Evolutionary conservation across 2,888 invertebrate genomes (phyloP).

Genomic region (Holacanthella duospinosa): DNA sequence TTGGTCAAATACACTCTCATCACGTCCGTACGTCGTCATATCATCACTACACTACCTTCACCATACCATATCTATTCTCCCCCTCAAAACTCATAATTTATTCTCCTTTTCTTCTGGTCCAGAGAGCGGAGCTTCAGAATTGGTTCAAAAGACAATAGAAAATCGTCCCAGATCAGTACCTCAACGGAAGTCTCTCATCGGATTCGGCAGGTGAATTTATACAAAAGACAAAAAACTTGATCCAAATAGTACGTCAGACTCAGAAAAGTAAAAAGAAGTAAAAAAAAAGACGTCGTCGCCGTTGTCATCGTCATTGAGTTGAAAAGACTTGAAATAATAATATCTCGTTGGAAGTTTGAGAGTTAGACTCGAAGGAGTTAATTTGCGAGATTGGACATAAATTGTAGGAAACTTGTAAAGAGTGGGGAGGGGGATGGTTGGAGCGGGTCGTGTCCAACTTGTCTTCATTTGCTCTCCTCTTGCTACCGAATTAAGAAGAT

Average conservation of each 20-base stretch:
- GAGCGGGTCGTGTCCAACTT: background rate
- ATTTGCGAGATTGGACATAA: slow-evolving; percentile 8
- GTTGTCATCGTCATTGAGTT: background rate
- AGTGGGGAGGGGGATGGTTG: too few species aligned
- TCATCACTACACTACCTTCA: background rate
- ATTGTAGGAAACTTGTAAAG: too few species aligned
- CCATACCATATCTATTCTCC: background rate
- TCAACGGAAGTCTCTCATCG: background rate
- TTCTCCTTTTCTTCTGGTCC: too few species aligned
- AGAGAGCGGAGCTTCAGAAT: too few species aligned
- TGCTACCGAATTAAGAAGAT: background rate
- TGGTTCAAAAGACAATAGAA: too few species aligned
- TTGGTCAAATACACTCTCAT: background rate
- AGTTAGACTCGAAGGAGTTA: background rate
- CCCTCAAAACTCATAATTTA: background rate
- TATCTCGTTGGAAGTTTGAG: background rate
- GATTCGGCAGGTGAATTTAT: background rate
- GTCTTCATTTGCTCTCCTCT: background rate
- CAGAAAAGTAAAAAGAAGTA: too few species aligned
- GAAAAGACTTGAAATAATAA: background rate
- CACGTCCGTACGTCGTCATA: background rate
- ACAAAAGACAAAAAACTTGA: too few species aligned
- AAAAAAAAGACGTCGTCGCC: background rate
- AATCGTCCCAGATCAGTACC: too few species aligned
- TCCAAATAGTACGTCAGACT: too few species aligned